Base-by-base conservation (phyloP, 2,888 invertebrate genomes). In the Mesoligia furuncula region DNA sequence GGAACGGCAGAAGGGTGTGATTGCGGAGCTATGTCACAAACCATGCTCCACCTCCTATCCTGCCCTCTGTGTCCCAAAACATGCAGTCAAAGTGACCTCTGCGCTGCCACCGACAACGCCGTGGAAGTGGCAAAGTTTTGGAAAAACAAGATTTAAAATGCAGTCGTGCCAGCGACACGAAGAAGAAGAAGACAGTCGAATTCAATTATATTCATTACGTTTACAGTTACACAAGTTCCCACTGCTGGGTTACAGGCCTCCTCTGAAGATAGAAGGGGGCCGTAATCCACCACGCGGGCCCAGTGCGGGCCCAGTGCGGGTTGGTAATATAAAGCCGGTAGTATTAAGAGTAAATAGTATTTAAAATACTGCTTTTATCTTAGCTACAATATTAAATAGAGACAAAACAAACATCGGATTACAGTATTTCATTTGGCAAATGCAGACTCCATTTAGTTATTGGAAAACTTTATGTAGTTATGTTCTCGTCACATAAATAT, bases 381-480 rank as follows among this genome's bases (percentile, higher is more conserved):
- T 48, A 48, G 48, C 20, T 36, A 48, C 24, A 74, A 76, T 69
- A 74, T 80, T 79, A 79, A 77, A 73, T 66, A 73, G 65, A 83
- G 73, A 85, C 75, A 85, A 81, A 78, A 39, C 45, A 81, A 86
- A 83, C 62, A 83, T 75, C 77, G 64, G 73, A 77, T 80, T 82
- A 83, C 76, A 79, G 68, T 80, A 88, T 90, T 90, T 90, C 86
- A 90, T 92, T 90, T 87, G 76, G 87, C 73, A 92, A 92, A 92
- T 90, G 88, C 87, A 86, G 76, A 74, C 75, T 87, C 89, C 90
- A 92, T 90, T 91, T 85, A 86, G 86, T 88, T 90, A 92, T 91
- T 92, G 88, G 82, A 89, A 88, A 89, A 87, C 87, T 89, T 89
- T 84, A 65, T 85, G 77, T 73, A 79, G 77, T 80, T 65, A 62